Percentiles rank a stretch among this genome's conserved stretches.
Conservation (phyloP, 30 jellyfish, hydroid and myxozoan species). For the Turritopsis dohrnii region DNA sequence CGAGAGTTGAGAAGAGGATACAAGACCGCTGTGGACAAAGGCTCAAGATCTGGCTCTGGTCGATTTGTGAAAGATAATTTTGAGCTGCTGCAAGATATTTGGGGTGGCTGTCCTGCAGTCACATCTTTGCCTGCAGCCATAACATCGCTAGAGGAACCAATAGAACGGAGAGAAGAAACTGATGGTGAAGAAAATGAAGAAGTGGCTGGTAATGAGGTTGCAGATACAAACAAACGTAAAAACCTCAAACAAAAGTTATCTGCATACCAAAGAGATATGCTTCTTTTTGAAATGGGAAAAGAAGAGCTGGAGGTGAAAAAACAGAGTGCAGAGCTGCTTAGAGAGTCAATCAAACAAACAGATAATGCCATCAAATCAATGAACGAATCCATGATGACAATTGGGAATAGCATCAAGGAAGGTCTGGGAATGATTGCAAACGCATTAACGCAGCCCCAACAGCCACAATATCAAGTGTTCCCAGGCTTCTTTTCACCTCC, state of each 20-base stretch:
- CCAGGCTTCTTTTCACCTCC: no score
- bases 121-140: background rate
- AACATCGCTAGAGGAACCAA: background rate
- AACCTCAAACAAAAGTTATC: constrained; percentile 28
- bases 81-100: constrained; percentile 33
- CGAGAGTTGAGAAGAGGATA: constrained; percentile 29
- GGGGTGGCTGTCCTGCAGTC: constrained; percentile 1
- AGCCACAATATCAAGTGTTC: no score
- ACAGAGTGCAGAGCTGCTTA: constrained; percentile 11
- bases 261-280: constrained; percentile 33
- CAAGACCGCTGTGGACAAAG: constrained; percentile 36
- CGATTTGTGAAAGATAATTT: constrained; percentile 37
- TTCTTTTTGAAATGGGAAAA: constrained; percentile 17
- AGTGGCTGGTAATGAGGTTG: background rate
- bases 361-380: constrained; percentile 25
- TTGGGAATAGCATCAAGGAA: constrained; percentile 28
- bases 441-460: no score
- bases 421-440: constrained; percentile 29
- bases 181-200: background rate
- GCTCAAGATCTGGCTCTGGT: constrained; percentile 53
- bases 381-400: constrained; percentile 13
- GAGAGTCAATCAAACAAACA: constrained; percentile 17
- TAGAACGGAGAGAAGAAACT: background rate
- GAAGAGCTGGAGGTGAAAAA: constrained; percentile 17
- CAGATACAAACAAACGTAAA: constrained; percentile 1